Evolutionary conservation across 2,797 vertebrate genomes (phyloP).

Genomic region (Sylvilagus floridanus): DNA sequence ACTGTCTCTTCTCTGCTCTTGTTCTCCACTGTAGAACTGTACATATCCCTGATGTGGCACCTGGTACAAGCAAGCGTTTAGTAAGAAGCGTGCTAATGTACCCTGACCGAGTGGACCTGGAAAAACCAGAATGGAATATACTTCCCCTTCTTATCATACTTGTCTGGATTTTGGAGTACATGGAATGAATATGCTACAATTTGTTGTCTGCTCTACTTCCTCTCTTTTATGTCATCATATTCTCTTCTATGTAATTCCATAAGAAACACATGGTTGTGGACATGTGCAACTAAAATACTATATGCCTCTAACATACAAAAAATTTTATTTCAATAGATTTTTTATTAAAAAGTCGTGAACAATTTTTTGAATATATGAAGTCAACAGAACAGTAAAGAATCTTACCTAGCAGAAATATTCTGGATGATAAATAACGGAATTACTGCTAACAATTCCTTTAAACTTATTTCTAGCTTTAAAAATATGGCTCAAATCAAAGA

Average conservation of each 20-base stretch:
- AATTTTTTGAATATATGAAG: background rate
- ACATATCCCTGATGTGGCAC: background rate
- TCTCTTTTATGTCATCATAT: background rate
- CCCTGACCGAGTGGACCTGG: background rate
- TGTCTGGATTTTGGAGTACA: background rate
- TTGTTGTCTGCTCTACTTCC: background rate
- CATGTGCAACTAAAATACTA: slow-evolving; percentile 2
- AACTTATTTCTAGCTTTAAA: slow-evolving; percentile 9
- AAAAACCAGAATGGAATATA: background rate
- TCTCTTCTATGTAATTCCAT: background rate
- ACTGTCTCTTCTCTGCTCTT: background rate
- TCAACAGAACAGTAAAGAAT: background rate
- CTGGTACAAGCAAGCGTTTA: background rate
- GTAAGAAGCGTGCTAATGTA: background rate
- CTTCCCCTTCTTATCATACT: background rate
- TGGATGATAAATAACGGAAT: background rate
- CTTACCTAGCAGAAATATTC: background rate
- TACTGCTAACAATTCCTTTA: background rate
- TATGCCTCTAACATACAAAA: background rate
- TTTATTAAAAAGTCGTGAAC: background rate
- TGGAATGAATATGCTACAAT: background rate
- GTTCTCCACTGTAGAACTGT: background rate
- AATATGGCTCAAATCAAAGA: background rate
- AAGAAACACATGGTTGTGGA: background rate
- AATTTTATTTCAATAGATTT: background rate